Evolutionary conservation across 1,140 invertebrate genomes (phyloP).

Genomic region (Ruditapes philippinarum): DNA sequence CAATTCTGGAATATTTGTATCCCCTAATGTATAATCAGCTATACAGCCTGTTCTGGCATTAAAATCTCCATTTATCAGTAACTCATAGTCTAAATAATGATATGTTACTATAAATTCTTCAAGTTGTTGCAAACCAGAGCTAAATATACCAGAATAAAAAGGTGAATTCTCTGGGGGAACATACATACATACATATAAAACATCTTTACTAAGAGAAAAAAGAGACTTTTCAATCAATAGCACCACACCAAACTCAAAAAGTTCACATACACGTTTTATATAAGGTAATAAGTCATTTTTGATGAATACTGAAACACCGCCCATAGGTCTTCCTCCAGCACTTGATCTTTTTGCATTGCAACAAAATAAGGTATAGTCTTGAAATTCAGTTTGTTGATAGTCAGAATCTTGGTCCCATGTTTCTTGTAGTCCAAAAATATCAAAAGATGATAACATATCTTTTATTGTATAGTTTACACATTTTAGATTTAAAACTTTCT

Average conservation of each 20-base stretch:
- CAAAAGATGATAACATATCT: neutral
- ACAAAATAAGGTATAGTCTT: no score
- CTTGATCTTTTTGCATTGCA: no score
- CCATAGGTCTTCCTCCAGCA: no score
- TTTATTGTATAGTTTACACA: no score
- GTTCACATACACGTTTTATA: no score
- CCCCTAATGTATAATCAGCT: neutral
- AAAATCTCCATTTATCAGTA: neutral
- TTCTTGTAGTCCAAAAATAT: slow-evolving; percentile 5
- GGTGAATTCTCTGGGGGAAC: slow-evolving; percentile 35
- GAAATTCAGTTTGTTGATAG: no score
- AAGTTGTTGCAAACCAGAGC: neutral
- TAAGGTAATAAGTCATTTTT: no score
- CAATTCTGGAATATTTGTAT: neutral
- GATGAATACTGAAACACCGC: no score
- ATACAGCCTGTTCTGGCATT: neutral
- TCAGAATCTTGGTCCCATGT: no score
- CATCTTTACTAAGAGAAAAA: neutral
- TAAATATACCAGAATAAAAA: neutral
- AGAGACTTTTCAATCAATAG: no score
- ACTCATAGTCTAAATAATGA: neutral
- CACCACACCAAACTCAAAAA: no score
- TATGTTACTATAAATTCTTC: neutral
- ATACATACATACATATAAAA: neutral
- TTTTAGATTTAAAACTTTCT: slow-evolving; percentile 21